A percentile compares a stretch with the other conserved stretches of the same genome.
phyloP scores from a whole-genome alignment of 2,797 vertebrate species.

The Bovichtus diacanthus region DNA sequence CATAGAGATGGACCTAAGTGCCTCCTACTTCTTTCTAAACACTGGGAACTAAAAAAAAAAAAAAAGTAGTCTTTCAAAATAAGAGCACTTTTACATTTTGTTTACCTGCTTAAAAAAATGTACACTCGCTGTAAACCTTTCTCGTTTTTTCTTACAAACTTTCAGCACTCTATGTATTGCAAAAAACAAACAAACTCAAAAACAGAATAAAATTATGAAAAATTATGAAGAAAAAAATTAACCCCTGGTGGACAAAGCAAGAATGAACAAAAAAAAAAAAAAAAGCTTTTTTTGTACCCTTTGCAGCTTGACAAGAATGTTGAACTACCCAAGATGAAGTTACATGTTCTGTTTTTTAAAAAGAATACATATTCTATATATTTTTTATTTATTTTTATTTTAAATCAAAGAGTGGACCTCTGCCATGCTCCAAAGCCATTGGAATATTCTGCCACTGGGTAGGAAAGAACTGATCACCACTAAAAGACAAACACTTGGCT shows the following conservation, averaged over 20 bases:
- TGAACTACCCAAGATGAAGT: conserved; percentile 51
- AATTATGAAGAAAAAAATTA: conserved; percentile 36
- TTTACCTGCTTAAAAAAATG: conserved; percentile 78
- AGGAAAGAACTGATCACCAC: conserved; percentile 42
- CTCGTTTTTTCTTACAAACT: conserved; percentile 70
- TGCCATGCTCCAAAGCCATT: conserved; percentile 72
- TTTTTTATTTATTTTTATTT: conserved; percentile 72
- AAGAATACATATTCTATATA: conserved; percentile 69
- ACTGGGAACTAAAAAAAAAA: conserved; percentile 78
- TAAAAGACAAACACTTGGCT: conserved; percentile 37
- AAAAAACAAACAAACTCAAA: conserved; percentile 44
- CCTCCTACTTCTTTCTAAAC: conserved; percentile 92
- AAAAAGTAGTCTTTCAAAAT: conserved; percentile 76
- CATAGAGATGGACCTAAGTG: conserved; percentile 93
- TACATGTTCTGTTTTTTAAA: conserved; percentile 46
- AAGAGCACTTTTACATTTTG: conserved; percentile 84
- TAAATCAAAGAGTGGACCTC: conserved; percentile 66
- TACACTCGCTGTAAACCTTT: conserved; percentile 69
- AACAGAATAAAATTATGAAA: conserved; percentile 45
- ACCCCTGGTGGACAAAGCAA: conserved; percentile 2
- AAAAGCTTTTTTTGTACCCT: conserved; percentile 57
- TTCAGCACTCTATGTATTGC: conserved; percentile 39
- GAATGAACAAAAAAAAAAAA: conserved; percentile 7
- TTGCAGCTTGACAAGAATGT: conserved; percentile 61
- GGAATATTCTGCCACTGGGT: conserved; percentile 49